These are phyloP conservation scores for Anguilla anguilla DNA, from an alignment of 2,797 vertebrate genomes.

Conservation along the genomic window DNA sequence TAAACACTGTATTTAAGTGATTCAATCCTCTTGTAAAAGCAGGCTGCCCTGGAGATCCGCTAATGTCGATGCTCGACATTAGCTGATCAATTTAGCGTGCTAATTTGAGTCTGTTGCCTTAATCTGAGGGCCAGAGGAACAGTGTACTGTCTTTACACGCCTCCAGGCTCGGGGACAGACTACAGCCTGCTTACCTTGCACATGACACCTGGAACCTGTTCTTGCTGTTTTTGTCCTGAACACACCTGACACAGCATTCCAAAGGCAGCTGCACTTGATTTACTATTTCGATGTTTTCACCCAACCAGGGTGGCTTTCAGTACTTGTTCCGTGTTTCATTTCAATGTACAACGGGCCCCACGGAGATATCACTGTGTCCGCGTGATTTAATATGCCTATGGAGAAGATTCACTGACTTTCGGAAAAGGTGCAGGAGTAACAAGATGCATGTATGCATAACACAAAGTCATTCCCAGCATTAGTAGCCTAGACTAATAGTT, in stretches of 20 bases:
- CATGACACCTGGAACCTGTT: neutral
- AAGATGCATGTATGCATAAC: neutral
- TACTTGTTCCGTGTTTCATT: neutral
- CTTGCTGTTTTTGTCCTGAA: neutral
- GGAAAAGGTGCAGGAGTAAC: neutral
- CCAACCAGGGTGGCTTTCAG: neutral
- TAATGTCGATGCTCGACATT: neutral
- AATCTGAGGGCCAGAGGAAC: neutral
- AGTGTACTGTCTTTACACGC: neutral
- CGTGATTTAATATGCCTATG: neutral
- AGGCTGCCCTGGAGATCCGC: neutral
- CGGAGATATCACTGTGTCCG: neutral
- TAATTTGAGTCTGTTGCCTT: neutral
- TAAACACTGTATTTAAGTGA: neutral
- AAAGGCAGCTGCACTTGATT: neutral
- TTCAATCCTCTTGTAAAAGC: neutral
- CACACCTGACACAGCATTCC: slow-evolving; percentile 11
- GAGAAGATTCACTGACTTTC: neutral
- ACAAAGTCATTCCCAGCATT: neutral
- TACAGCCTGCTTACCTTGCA: neutral
- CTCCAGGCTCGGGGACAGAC: neutral
- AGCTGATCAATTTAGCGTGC: neutral
- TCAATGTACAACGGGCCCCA: neutral
- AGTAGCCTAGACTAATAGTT: neutral
- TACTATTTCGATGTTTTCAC: neutral